Evolutionary conservation across 2,113 vertebrate species (phyloP), one percentile per base, ranked within the genome.

Genomic region (Vicugna pacos): DNA sequence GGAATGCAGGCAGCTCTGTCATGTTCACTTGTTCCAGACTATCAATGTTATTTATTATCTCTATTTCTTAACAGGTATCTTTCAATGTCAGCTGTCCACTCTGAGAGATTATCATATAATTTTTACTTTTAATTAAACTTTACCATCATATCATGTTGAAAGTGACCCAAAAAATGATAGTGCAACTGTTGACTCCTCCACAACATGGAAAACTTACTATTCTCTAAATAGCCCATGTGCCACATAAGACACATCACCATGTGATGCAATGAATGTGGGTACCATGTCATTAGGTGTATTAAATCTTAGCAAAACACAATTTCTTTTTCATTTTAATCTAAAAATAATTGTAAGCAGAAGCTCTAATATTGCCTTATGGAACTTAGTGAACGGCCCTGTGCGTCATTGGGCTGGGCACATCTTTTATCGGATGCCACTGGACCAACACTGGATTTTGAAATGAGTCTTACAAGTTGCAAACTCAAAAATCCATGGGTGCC

Each of bases 41-140:
- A 90, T 32, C 70, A 56, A 30, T 38, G 38, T 64, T 35, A 65
- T 35, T 83, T 75, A 48, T 69, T 83, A 38, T 24, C 50, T 76
- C 17, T 67, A 19, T 46, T 56, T 94, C 35, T 83, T 76, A 26
- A 69, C 9, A 75, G 30, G 30, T 5, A 48, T 48, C 67, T 58
- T 89, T 54, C 67, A 82, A 89, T 38, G 38, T 56, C 35, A 67
- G 30, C 35, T 65, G 13, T n/a, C 30, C 38, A 32, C 50, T 56
- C 48, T 75, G 19, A 30, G 38, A 56, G 24, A 46, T 83, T 76
- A 77, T 76, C 86, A 67, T n/a, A 54, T 17, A 75, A 83, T 89
- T 38, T 65, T 92, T 64, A 83, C 35, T 84, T 58, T 67, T 84
- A 90, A 84, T 75, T 48, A 84, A 84, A 90, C 32, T 65, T 12